These are phyloP conservation scores for Nothocercus julius DNA, from an alignment of 2,113 vertebrate genomes.

Conservation along the genomic window DNA sequence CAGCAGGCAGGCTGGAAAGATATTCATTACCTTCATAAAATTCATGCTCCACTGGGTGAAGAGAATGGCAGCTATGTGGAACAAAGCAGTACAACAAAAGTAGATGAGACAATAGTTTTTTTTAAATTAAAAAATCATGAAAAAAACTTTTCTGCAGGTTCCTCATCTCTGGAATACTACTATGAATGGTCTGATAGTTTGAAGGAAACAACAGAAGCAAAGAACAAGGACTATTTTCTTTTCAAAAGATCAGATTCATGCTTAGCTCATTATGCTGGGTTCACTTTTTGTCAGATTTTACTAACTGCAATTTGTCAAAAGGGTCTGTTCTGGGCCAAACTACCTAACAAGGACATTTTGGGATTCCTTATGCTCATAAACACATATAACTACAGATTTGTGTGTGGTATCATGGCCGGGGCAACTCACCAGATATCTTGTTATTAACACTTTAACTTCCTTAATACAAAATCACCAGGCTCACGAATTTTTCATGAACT, in stretches of 20 bases:
- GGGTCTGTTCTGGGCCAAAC: neutral
- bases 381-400: neutral
- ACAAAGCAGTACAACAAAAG: conserved; percentile 57
- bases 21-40: conserved; percentile 92
- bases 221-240: neutral
- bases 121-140: conserved; percentile 28
- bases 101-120: conserved; percentile 68
- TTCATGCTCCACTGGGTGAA: conserved; percentile 91
- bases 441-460: neutral
- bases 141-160: conserved; percentile 17
- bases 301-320: neutral
- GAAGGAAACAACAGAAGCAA: neutral
- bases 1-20: conserved; percentile 87
- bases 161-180: neutral
- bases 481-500: neutral
- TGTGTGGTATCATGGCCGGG: accelerated
- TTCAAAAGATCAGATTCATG: neutral
- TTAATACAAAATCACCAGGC: neutral
- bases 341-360: neutral
- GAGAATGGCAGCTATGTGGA: conserved; percentile 90
- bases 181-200: neutral
- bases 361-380: neutral
- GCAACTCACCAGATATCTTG: neutral
- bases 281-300: neutral
- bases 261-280: neutral